Conservation (phyloP, 1,140 invertebrate species). For the Drosophila trapezifrons region DNA sequence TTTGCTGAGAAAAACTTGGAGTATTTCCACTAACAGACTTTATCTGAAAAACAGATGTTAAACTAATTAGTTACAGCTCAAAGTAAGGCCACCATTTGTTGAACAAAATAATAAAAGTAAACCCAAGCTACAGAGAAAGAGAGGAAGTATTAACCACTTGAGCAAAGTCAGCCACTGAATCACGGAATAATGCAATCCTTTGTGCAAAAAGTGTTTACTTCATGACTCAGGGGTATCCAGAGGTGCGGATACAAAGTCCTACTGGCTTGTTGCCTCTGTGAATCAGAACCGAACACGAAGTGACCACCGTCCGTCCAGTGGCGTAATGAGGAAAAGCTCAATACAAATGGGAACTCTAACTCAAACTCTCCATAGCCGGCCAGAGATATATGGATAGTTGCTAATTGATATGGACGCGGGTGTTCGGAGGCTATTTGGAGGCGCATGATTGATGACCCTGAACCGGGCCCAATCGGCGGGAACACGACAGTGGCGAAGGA, state of each 20-base stretch:
- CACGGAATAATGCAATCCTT: not conserved
- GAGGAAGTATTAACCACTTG: not conserved
- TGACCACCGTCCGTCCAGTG: conserved; percentile 42
- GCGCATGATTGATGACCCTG: conserved; percentile 63
- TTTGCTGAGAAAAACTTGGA: no score
- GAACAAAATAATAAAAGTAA: not conserved
- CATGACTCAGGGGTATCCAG: conserved; percentile 14
- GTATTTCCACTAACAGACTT: not conserved
- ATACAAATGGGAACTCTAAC: conserved; percentile 20
- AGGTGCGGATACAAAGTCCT: not conserved
- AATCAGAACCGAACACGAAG: conserved; percentile 35
- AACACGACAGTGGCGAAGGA: conserved; percentile 21
- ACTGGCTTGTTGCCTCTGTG: conserved; percentile 7
- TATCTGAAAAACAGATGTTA: not conserved
- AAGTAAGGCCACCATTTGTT: not conserved
- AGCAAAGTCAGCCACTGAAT: not conserved
- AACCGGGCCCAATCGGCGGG: conserved; percentile 18
- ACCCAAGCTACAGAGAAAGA: not conserved
- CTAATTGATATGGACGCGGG: conserved; percentile 47
- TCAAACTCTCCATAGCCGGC: conserved; percentile 8
- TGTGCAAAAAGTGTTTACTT: no score
- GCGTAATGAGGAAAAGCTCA: conserved; percentile 41
- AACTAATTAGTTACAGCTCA: not conserved
- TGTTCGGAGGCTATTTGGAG: conserved; percentile 26
- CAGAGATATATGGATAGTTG: conserved; percentile 43